Evolutionary conservation across 2,113 vertebrate species (phyloP), one percentile per base, ranked within the genome.

Genomic region (Podocnemis expansa): DNA sequence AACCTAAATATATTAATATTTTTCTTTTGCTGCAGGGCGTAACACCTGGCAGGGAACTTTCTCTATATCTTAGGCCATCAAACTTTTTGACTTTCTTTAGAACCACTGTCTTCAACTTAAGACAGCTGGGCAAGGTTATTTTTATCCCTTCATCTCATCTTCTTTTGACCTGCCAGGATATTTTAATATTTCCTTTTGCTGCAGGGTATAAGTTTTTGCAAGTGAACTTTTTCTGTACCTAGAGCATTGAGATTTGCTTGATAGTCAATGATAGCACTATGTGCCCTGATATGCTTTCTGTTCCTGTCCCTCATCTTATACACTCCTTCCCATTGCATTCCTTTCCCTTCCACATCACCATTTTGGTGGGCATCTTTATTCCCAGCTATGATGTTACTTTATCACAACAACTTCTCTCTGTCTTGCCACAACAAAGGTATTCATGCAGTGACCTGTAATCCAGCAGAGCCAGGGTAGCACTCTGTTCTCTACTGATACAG

Each of bases 261-360:
- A 58, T 16, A n/a, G n/a, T 34, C 34, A 83, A 85, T 1, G 5
- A 78, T 80, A 87, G 24, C 67, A n/a, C 38, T 60, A 3, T 83
- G n/a, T 81, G 78, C 47, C 54, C 3, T 76, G 52, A 34, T 76
- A 84, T 1, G 83, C 17, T 3, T 95, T 80, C 88, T 86, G 52
- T 84, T 95, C 38, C 86, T 80, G 93, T 93, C 82, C 83, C 12
- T 47, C 51, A 87, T 34, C 87, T 93, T 95, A 87, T 88, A 90
- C 43, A 89, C 21, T 85, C 95, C 83, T n/a, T n/a, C 54, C 55
- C 55, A 14, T 41, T 0, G 0, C 55, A 84, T 93, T 90, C 54
- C 25, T n/a, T n/a, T n/a, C n/a, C n/a, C 81, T 85, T 49, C n/a
- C 91, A 84, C 4, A 24, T 76, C 89, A 91, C 87, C 92, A 79